Evolutionary conservation across 1,140 invertebrate genomes (phyloP), one percentile per base, ranked within the genome.

Genomic region (Bombus huntii): DNA sequence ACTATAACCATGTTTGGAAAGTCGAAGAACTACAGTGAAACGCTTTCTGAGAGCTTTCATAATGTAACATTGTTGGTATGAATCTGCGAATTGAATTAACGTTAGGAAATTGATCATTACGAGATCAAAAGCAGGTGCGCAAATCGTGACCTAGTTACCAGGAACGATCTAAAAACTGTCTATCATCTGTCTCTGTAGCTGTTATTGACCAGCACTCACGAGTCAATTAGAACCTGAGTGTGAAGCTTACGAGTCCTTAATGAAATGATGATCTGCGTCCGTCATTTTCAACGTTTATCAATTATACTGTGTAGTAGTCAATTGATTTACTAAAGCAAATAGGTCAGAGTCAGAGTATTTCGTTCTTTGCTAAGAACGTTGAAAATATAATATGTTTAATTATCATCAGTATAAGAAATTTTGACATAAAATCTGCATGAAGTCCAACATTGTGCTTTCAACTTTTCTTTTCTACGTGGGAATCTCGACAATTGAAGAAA

Each of bases 111-210:
- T 31, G n/a, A 31, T 15, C n/a, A 66, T 66, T 6, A 31, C 15
- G 62, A 66, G 62, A 8, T 66, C 13, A 31, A 31, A 66, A 66
- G n/a, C 62, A 66, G 13, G 15, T 15, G 62, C 31, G 62, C 28
- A 31, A 66, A 31, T 66, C 12, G n/a, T 31, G 62, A 66, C 13
- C 62, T n/a, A 31, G 62, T 66, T 66, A 28, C 2, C 15, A 31
- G n/a, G 2, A 31, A 31, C n/a, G 62, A 31, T 66, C n/a, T 66
- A 66, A 66, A 66, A 66, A 66, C 62, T 66, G n/a, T 31, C 62
- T 66, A n/a, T 31, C 62, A 31, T 66, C n/a, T 66, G 62, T 66
- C 62, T 66, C n/a, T 66, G n/a, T 66, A 66, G 62, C 62, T 66
- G 62, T 66, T 66, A 66, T 66, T 31, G 62, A 31, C 15, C 62